Base-by-base conservation (phyloP, 1,140 invertebrate genomes). In the Dendrolimus kikuchii region DNA sequence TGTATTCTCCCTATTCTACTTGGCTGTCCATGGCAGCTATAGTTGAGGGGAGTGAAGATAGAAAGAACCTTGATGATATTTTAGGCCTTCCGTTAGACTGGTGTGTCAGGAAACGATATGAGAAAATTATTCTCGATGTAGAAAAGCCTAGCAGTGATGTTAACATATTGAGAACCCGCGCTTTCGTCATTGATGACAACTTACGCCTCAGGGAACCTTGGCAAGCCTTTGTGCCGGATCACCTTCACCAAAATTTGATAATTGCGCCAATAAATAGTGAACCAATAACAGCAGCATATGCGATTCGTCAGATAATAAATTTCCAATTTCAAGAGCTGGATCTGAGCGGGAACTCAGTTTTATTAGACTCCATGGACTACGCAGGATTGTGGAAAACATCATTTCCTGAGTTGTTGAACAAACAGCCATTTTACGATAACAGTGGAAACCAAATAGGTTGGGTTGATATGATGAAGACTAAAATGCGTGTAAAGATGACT, bases 301-400 rank as follows among this genome's bases (percentile, higher is more conserved):
- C 3, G 4, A 56, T 56, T 10, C 45, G 49, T 38, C 42, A 51
- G 5, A 7, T 38, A 5, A 38, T 41, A 7, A 38, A 38, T 4
- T 7, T 41, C 4, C 42, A 53, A 5, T 46, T 40, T 8, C n/a
- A 23, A 5, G 5, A 9, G 6, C 44, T 53, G 0, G 36, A 49
- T 10, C 5, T 55, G 4, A 47, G 5, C 6, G 53, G 53, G 7
- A 55, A 55, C 40, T 55, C 53, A 5, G 42, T 55, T 9, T 23
- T 55, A 5, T 9, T 55, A 7, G 42, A 55, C 6, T 40, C 53
- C 0, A 23, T 49, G 9, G 53, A 55, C 6, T 55, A 49, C 38
- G 40, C 49, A 6, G 53, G 53, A 23, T 10, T 55, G 10, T 55
- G 53, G 53, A 42, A 23, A n/a, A 55, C 46, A 44, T 46, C 52